These are phyloP conservation scores for Caligus rogercresseyi DNA, from an alignment of 1,140 invertebrate genomes.

Conservation along the genomic window DNA sequence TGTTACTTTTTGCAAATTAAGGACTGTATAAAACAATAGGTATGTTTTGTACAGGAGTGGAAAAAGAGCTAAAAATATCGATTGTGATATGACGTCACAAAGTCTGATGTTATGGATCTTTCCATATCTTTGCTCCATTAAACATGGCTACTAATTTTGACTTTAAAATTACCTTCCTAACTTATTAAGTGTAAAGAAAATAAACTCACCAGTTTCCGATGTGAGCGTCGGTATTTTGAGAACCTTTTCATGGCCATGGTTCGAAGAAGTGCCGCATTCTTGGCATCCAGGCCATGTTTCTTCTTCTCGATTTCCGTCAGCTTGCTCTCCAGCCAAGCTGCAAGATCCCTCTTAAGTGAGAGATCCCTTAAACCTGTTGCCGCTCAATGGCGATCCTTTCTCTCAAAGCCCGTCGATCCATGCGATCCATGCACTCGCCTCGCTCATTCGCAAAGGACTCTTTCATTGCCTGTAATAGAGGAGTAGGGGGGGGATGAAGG, in stretches of 20 bases:
- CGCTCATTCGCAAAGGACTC: slow-evolving; percentile 35
- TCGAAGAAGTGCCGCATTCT: slow-evolving; percentile 12
- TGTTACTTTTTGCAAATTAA: too few relatives aligned
- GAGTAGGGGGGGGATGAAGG: too few relatives aligned
- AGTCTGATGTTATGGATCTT: too few relatives aligned
- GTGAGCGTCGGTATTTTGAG: neutral
- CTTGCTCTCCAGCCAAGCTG: slow-evolving; percentile 12
- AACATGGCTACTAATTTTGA: too few relatives aligned
- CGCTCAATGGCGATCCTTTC: slow-evolving; percentile 17
- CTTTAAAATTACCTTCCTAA: too few relatives aligned
- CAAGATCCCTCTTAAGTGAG: slow-evolving; percentile 14
- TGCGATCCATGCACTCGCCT: slow-evolving; percentile 36
- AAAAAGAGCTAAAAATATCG: too few relatives aligned
- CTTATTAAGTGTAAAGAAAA: neutral
- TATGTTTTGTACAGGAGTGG: too few relatives aligned
- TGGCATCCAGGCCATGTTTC: slow-evolving; percentile 11
- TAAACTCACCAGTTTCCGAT: neutral
- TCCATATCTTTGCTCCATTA: too few relatives aligned
- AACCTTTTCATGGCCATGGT: slow-evolving; percentile 15
- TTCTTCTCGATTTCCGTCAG: slow-evolving; percentile 16
- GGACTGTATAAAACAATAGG: too few relatives aligned
- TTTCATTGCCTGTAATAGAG: slow-evolving; percentile 25
- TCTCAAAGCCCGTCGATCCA: slow-evolving; percentile 34
- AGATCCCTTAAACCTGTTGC: slow-evolving; percentile 16
- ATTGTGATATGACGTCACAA: too few relatives aligned